Evolutionary conservation across 2,113 vertebrate species (phyloP).

Genomic region (Ursus arctos): DNA sequence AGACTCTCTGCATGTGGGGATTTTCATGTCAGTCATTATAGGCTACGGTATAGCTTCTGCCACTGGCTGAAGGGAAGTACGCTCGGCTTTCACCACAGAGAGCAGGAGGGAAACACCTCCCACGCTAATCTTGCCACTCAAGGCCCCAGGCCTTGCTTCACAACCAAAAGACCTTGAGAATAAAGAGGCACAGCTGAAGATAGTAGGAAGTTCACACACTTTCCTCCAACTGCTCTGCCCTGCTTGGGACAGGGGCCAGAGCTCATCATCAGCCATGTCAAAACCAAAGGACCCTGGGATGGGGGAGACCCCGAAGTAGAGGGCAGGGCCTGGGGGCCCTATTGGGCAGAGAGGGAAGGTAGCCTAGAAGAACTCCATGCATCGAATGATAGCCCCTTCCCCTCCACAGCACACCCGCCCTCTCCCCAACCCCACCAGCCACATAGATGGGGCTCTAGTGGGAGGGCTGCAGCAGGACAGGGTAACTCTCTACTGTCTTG

Average conservation of each 20-base stretch:
- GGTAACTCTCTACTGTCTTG: background rate
- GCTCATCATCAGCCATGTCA: background rate
- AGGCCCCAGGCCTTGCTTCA: constrained; percentile 68
- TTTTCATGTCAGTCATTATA: background rate
- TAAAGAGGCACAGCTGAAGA: background rate
- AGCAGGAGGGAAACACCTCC: background rate
- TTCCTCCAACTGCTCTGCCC: background rate
- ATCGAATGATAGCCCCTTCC: background rate
- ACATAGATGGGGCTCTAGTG: background rate
- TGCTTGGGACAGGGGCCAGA: background rate
- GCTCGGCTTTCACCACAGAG: constrained; percentile 37
- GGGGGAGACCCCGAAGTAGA: background rate
- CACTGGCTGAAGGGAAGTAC: background rate
- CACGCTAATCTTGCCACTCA: constrained; percentile 57
- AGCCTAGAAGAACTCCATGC: background rate
- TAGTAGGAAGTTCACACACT: constrained; percentile 26
- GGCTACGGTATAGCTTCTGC: background rate
- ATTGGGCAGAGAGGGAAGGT: background rate
- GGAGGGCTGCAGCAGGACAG: background rate
- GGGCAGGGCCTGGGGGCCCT: background rate
- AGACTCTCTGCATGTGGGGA: background rate
- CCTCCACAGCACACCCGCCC: background rate
- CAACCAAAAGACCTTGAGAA: constrained; percentile 70
- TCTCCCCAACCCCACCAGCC: background rate
- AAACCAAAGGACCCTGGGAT: background rate